Evolutionary conservation across 1,140 invertebrate genomes (phyloP), one percentile per base, ranked within the genome.

Genomic region (Belonocnema kinseyi): DNA sequence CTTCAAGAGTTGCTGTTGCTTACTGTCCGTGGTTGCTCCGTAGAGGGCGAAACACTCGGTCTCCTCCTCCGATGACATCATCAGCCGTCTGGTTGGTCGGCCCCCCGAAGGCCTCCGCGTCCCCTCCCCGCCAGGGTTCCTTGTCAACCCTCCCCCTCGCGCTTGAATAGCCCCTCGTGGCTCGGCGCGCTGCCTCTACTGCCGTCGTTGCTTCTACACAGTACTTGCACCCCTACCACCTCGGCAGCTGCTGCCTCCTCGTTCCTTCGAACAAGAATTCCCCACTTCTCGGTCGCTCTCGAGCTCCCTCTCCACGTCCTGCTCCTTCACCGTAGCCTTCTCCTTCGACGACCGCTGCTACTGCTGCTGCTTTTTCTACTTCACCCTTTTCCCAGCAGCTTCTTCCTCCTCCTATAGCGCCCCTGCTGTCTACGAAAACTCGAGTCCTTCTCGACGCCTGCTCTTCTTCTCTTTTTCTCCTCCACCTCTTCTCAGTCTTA

Each of bases 1-100:
- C 94, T 96, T 96, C 93, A 96, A 93, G 92, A 96, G 95, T 95
- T 96, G 91, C 91, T 92, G 91, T 90, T 92, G 91, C 91, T 92
- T 92, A 87, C 91, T 92, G 87, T 92, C 91, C 89, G 90, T 91
- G 83, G 86, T 88, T 91, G 90, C 95, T 95, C 95, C 95, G 94
- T 95, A 97, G 95, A 96, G 95, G 93, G 95, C 95, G 94, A 96
- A 96, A 94, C 94, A 94, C 92, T 95, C 95, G 93, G 95, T 95
- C 94, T 97, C 96, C 96, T 97, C 96, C 95, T 97, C 96, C 95
- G 96, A 97, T 97, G 96, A 97, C 96, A 97, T 97, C 96, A 97
- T 96, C 96, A 94, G 95, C 90, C 90, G 90, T 91, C 90, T 92
- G 90, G 89, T 91, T 90, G 90, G 90, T 91, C 89, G 90, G 90